A percentile compares a stretch with the other conserved stretches of the same genome.
phyloP scores from a whole-genome alignment of 1,140 invertebrate species.

The Venustaconcha ellipsiformis region DNA sequence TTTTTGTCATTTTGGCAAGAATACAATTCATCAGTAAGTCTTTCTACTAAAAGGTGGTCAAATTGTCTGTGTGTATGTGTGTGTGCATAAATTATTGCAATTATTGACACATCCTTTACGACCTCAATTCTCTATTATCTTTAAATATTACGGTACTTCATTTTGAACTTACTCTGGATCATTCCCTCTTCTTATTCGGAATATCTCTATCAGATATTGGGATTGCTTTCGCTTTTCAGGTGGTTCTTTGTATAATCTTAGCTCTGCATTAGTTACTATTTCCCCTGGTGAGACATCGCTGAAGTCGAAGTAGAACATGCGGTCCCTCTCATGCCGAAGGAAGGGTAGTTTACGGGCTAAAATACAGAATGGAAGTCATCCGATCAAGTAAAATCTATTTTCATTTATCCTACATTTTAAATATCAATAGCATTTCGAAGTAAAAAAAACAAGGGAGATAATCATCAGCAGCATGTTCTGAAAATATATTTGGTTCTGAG shows the following conservation, averaged over 20 bases:
- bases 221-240: conserved; percentile 10
- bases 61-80: no score
- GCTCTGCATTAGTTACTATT: conserved; percentile 84
- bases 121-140: neutral
- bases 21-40: no score
- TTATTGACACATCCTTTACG: no score
- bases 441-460: no score
- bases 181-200: conserved; percentile 48
- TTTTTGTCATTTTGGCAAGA: no score
- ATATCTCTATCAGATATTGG: conserved; percentile 31
- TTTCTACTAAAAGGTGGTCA: no score
- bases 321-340: conserved; percentile 82
- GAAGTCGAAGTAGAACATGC: conserved; percentile 92
- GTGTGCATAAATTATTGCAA: no score
- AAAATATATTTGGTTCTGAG: no score
- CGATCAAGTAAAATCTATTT: no score
- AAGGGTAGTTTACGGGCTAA: conserved; percentile 58
- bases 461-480: no score
- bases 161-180: conserved; percentile 54
- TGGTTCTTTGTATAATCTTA: conserved; percentile 81
- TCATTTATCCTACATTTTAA: no score
- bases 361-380: neutral
- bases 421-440: no score
- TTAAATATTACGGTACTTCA: neutral
- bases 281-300: conserved; percentile 83